Conservation (phyloP, 2,113 vertebrate species). For the Podiceps cristatus region DNA sequence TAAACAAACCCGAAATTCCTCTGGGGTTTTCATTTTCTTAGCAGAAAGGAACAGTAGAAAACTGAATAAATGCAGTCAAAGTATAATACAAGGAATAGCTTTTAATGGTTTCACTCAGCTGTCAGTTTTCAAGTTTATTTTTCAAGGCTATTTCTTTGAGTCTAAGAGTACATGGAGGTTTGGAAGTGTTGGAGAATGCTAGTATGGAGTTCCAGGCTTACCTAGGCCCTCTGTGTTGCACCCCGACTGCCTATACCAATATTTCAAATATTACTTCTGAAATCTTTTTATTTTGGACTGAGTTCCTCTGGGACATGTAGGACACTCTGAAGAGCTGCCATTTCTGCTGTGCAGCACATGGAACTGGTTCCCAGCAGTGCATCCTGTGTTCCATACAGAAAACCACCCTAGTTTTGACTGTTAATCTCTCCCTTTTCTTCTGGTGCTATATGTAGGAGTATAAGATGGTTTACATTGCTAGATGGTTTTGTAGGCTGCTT, state of each 20-base stretch:
- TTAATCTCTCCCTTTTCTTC: neutral
- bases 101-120: neutral
- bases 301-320: neutral
- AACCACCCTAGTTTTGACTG: neutral
- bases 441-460: neutral
- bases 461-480: neutral
- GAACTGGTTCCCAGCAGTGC: neutral
- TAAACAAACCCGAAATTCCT: constrained; percentile 45
- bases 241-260: neutral
- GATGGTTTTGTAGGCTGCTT: neutral
- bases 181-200: neutral
- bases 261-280: neutral
- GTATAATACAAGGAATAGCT: neutral
- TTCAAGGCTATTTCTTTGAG: neutral
- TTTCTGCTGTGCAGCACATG: neutral
- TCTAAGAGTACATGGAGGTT: neutral
- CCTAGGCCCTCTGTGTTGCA: neutral
- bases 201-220: too few species aligned
- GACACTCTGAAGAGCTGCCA: neutral
- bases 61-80: neutral
- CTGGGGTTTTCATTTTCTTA: constrained; percentile 17
- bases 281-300: neutral
- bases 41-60: neutral
- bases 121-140: neutral
- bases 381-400: neutral